Conservation (phyloP, 2,113 vertebrate species). For the Castor canadensis region DNA sequence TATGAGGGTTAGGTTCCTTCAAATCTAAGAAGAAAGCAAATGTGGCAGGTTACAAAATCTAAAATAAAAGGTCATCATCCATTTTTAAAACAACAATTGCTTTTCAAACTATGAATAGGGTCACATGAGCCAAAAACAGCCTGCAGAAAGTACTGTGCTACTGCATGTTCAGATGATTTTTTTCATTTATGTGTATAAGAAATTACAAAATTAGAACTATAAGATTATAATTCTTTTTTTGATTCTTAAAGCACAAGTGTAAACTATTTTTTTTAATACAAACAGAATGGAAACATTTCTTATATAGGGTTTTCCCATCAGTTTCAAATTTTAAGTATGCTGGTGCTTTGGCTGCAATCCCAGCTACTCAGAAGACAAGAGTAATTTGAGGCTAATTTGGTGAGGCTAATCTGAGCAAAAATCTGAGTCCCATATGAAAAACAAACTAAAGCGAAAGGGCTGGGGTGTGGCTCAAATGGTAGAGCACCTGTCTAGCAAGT, state of each 20-base stretch:
- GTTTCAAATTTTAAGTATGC: neutral
- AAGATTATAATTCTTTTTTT: neutral
- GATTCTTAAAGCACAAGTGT: too few relatives aligned
- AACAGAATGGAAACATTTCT: neutral
- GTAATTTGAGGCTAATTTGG: too few relatives aligned
- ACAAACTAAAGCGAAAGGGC: too few relatives aligned
- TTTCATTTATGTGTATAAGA: constrained; percentile 3
- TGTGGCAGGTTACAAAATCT: neutral
- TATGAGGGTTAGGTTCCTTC: neutral
- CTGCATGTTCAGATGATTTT: neutral
- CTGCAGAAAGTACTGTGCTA: neutral
- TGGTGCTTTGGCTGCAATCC: too few relatives aligned
- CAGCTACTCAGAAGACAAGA: too few relatives aligned
- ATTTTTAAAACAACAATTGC: neutral
- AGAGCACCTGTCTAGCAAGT: too few relatives aligned
- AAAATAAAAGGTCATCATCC: neutral
- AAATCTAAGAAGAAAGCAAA: constrained; percentile 48
- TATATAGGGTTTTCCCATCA: neutral
- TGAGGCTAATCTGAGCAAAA: too few relatives aligned
- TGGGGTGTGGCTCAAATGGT: too few relatives aligned
- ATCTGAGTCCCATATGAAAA: too few relatives aligned
- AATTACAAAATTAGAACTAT: neutral
- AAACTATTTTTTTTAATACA: too few relatives aligned
- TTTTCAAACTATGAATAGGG: constrained; percentile 26
- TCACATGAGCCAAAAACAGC: neutral